Evolutionary conservation across 2,797 vertebrate species (phyloP).

Genomic region (Macropus fuliginosus): DNA sequence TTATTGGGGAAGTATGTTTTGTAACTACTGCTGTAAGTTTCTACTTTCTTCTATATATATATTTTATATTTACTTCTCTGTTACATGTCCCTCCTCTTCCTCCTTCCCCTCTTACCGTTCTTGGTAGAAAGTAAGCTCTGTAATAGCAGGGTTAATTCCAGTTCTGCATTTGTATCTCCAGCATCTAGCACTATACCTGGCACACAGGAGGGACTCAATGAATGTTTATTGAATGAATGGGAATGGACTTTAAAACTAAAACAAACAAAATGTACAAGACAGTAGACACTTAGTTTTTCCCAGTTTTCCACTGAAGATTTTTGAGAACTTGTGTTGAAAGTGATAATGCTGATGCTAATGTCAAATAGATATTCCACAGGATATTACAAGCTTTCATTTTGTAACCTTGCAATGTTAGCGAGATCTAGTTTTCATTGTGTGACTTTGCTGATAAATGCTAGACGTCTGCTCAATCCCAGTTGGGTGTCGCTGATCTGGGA

Average conservation of each 20-base stretch:
- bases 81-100: neutral
- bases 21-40: neutral
- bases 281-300: conserved; percentile 11
- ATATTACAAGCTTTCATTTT: neutral
- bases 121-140: neutral
- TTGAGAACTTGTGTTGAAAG: conserved; percentile 36
- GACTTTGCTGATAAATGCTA: conserved; percentile 29
- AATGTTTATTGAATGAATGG: neutral
- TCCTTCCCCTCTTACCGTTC: neutral
- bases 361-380: neutral
- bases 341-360: neutral
- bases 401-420: neutral
- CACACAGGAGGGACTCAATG: neutral
- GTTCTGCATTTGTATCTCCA: neutral
- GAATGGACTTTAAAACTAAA: conserved; percentile 27
- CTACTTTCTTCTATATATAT: neutral
- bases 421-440: conserved; percentile 1
- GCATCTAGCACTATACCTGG: neutral
- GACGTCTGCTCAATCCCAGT: neutral
- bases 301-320: conserved; percentile 19
- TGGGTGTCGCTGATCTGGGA: conserved; percentile 24
- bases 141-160: neutral
- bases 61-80: neutral
- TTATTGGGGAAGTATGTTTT: neutral
- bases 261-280: conserved; percentile 41